Evolutionary conservation across 2,113 vertebrate species (phyloP), one percentile per base, ranked within the genome.

Genomic region (Osmerus eperlanus): DNA sequence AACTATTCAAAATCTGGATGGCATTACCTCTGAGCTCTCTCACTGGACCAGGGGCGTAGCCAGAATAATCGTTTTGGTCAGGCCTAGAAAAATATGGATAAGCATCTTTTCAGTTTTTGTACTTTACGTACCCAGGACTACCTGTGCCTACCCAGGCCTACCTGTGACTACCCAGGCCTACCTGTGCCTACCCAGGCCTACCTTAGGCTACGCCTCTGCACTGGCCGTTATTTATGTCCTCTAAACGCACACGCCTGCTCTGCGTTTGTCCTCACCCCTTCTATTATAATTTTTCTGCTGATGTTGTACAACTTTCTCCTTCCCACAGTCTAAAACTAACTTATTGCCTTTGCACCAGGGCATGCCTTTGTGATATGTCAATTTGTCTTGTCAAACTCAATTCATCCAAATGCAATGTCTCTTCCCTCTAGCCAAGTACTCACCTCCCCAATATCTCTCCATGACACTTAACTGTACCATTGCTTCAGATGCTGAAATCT

Each of bases 311-410:
- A 41, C 71, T 51, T 25, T 62, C 68, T 28, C 60, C 58, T 41
- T 56, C n/a, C 53, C 62, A n/a, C 71, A 36, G 41, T 56, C 41
- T 41, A 19, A 12, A 47, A 54, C 51, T 56, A 65, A 56, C 53
- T 28, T 25, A 60, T 59, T 73, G 64, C 53, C 64, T 66, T 73
- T 73, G 63, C 54, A 52, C 13, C 3, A 15, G 29, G 54, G 63
- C 71, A 59, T 51, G 71, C 63, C 54, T 47, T 25, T 59, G 19
- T 59, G 32, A 28, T 47, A 60, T 56, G 64, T 28, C 71, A 73
- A 73, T 73, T 59, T 73, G n/a, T 51, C 32, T 59, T 59, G 71
- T 73, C 64, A 66, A 59, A 73, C 53, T 66, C 64, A 65, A 65
- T 65, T 64, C 28, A 72, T 52, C 58, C 51, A 73, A 59, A 58